Conservation (phyloP, 2,888 invertebrate species). For the Peribatodes rhomboidaria region DNA sequence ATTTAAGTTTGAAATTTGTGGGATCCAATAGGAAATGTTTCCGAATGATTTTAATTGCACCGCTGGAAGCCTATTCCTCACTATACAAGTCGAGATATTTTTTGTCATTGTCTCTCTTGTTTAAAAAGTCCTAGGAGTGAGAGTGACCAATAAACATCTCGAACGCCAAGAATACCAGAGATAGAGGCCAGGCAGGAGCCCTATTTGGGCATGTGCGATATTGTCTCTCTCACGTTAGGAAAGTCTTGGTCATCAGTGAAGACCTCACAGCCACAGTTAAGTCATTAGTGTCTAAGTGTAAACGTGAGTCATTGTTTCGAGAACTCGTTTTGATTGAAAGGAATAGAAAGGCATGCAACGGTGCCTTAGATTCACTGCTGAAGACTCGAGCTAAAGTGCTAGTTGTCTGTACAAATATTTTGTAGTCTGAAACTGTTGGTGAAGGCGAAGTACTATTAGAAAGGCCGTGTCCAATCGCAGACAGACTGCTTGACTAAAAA, state of each 20-base stretch:
- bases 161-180: too few species aligned
- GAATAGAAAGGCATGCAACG: constrained; percentile 46
- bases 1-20: too few species aligned
- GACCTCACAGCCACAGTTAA: constrained; percentile 14
- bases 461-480: constrained; percentile 6
- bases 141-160: too few species aligned
- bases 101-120: too few species aligned
- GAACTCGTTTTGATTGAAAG: constrained; percentile 33
- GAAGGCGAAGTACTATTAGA: constrained; percentile 5
- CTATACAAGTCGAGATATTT: too few species aligned
- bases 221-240: neutral
- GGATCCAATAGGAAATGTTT: too few species aligned
- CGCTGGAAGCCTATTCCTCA: too few species aligned
- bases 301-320: constrained; percentile 43
- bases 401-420: constrained; percentile 21
- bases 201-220: too few species aligned
- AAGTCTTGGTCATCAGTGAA: constrained; percentile 13
- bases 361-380: constrained; percentile 32
- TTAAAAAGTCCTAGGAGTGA: too few species aligned
- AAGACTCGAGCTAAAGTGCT: constrained; percentile 18
- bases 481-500: neutral
- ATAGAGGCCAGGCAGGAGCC: too few species aligned
- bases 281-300: constrained; percentile 14
- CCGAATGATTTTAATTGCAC: too few species aligned
- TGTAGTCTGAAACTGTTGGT: constrained; percentile 20